Conservation (phyloP, 2,113 vertebrate species). For the Caretta caretta region DNA sequence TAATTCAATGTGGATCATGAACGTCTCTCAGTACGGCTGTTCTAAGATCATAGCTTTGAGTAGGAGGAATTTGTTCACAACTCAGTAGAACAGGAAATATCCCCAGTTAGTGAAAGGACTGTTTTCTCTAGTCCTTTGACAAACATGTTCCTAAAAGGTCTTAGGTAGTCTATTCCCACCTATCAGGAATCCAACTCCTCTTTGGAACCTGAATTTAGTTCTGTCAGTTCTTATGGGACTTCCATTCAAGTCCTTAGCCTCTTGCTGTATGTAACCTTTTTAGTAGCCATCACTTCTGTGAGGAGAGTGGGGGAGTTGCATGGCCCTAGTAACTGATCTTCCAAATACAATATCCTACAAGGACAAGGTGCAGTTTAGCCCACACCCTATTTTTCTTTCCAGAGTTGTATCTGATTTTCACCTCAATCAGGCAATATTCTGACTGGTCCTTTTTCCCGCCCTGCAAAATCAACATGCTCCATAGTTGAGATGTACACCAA, state of each 20-base stretch:
- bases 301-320: neutral
- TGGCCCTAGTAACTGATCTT: neutral
- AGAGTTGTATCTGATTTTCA: no score
- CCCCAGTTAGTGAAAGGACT: neutral
- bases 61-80: neutral
- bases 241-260: neutral
- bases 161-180: neutral
- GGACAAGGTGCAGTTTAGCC: neutral
- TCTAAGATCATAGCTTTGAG: no score
- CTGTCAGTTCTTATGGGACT: neutral
- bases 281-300: neutral
- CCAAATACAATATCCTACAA: neutral
- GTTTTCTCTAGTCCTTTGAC: neutral
- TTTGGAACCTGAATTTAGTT: neutral
- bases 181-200: neutral
- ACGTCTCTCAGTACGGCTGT: no score
- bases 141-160: neutral
- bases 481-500: no score
- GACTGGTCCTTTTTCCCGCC: no score
- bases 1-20: no score
- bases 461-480: no score
- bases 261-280: neutral
- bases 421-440: no score
- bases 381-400: neutral
- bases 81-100: neutral